Evolutionary conservation across 2,113 vertebrate species (phyloP), one percentile per base, ranked within the genome.

Genomic region (Blennius ocellaris): DNA sequence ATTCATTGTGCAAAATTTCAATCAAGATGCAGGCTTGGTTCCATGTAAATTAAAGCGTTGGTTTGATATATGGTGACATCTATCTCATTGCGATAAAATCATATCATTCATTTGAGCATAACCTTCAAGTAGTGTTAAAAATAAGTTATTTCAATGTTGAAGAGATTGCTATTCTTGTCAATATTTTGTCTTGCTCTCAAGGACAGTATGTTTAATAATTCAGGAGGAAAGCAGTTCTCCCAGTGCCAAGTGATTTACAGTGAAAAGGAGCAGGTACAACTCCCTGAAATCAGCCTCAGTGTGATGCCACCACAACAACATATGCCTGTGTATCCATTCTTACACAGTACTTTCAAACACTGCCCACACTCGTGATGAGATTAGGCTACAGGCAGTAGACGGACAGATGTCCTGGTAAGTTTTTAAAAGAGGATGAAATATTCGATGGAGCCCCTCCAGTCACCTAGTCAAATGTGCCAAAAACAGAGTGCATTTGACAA

Each of bases 201-300:
- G 85, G 85, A 87, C 83, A 76, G 76, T 17, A 52, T 45, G 73
- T 86, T 89, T 86, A 90, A 90, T 86, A 81, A 87, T 89, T 86
- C 74, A 89, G 69, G 52, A 59, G 81, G 65, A 76, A 67, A 63
- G 41, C 5, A 17, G 48, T 61, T 82, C 41, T 84, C 49, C 30
- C 7, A 45, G 58, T 17, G 30, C 73, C 59, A 61, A 67, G 53
- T 76, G 62, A 82, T 86, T 80, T 80, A 86, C 59, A 73, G 78
- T 58, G 64, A 59, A 79, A 78, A 57, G 58, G 21, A 78, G 49
- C 16, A 80, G 51, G 61, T 39, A 60, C 7, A 44, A 52, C 36
- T 73, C 59, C 49, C 48, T 69, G 55, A 67, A 75, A 76, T 74
- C 66, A 44, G 47, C 12, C 73, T 64, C 57, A 30, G 41, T 63